Base-by-base conservation (phyloP, 2,888 invertebrate genomes). In the Gnatocerus cornutus region DNA sequence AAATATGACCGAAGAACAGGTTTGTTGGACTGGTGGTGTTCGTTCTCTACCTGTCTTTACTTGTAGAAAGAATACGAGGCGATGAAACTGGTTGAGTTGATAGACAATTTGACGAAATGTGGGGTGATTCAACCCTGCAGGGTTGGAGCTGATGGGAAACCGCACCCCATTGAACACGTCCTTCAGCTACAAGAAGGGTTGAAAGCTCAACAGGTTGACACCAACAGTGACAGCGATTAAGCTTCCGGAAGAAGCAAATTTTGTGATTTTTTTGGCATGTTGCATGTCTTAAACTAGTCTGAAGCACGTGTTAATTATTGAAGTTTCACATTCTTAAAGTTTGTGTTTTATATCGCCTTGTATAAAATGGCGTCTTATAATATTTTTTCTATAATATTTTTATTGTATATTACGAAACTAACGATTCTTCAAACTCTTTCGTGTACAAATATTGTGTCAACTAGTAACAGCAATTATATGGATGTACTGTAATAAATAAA, bases 21-120 rank as follows among this genome's bases (percentile, higher is more conserved):
- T 89, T 39, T 4, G 41, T 12, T 14, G 6, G 6, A 4, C 3
- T 3, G 12, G 5, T 41, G 6, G 3, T 41, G 0, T 4, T 5
- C 10, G 6, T 41, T 41, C n/a, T 41, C 8, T 13, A 46, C 14
- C 5, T 1, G 13, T 8, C 1, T 9, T 46, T 21, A n/a, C 27
- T 76, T 74, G 58, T 91, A 99, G 88, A 99, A 99, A 87, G 99
- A 99, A 83, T 93, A 93, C 81, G 98, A 99, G 85, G 98, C 98
- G 0, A 92, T 98, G 90, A 92, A 97, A 83, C 87, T 99, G 55
- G 95, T 97, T 53, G 90, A 94, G 77, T 87, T 96, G 55, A 94
- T 99, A 85, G 95, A 98, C 82, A 91, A 93, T 85, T 87, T 99
- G 81, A 90, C 94, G 68, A 90, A 91, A 82, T 88, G 89, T 68